These are phyloP conservation scores for Mellivora capensis DNA, from an alignment of 2,113 vertebrate genomes.

Conservation along the genomic window DNA sequence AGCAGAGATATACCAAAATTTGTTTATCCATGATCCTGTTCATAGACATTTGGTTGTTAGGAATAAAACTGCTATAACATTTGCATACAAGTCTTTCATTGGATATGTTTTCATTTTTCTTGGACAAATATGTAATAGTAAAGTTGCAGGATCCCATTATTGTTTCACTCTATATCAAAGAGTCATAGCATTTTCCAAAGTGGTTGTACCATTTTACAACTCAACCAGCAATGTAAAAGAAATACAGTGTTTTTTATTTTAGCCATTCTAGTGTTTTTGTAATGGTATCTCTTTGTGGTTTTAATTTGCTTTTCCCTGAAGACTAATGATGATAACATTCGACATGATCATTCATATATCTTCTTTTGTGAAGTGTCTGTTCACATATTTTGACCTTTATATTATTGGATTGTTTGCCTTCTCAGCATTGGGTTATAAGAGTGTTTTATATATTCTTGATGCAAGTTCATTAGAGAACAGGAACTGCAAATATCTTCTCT, in stretches of 20 bases:
- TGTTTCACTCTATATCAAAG: neutral
- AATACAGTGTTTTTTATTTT: neutral
- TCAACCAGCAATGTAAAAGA: neutral
- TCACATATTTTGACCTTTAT: conserved; percentile 6
- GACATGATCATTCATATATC: neutral
- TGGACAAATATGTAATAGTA: neutral
- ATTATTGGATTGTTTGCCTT: neutral
- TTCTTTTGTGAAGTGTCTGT: neutral
- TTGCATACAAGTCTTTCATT: neutral
- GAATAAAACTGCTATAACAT: neutral
- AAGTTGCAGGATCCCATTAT: neutral
- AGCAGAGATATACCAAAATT: neutral
- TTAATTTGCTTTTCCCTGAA: conserved; percentile 17
- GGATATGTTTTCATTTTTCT: neutral
- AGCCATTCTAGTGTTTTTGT: neutral
- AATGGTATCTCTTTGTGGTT: neutral
- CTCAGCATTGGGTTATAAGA: neutral
- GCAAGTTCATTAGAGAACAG: neutral
- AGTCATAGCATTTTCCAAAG: neutral
- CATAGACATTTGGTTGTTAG: neutral
- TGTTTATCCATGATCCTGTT: neutral
- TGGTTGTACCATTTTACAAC: neutral
- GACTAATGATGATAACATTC: neutral
- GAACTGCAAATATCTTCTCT: conserved; percentile 23
- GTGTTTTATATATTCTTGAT: neutral